Base-by-base conservation (phyloP, 1,140 invertebrate genomes). In the Neoseiulus cucumeris region DNA sequence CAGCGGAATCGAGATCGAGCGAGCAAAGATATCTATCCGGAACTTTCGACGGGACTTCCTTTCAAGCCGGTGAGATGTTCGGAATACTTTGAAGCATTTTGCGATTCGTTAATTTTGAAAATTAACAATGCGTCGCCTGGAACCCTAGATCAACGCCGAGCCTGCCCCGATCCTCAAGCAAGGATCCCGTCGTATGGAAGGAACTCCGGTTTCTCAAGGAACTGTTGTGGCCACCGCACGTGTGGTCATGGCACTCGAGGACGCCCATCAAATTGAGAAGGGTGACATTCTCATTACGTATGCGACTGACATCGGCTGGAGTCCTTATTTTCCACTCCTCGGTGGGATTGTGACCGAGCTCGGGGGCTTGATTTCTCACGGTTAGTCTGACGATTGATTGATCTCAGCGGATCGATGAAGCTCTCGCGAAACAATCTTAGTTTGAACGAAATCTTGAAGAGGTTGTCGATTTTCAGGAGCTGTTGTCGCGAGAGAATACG, bases 251-350 rank as follows among this genome's bases (percentile, higher is more conserved):
- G 70, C 45, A 33, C 66, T 79, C 22, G 70, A 74, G 1, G 51
- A 59, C 22, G 51, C 51, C 33, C 51, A 59, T 33, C n/a, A 59
- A 59, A 20, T 59, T 59, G 69, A 80, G 74, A 69, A 70, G 55
- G 86, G 85, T 1, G 87, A 91, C 72, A 82, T 91, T 69, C 75
- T 91, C 42, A 83, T 91, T 66, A 88, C 87, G 0, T 77, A 80
- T 65, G 80, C 80, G 22, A 90, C 87, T 0, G 87, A 91, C 72
- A 85, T 90, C 66, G 87, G 84, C 17, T 91, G 88, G 88, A 84
- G 84, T n/a, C 87, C 87, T 1, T 90, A 88, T 73, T 91, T 91
- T 72, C 86, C 87, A 0, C 77, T 91, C 7, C 73, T 91, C 6
- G 75, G 79, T 1, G 89, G 87, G n/a, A 80, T 91, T 14, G 84